phyloP scores from a whole-genome alignment of 2,113 vertebrate species.

The Terrapene triunguis region DNA sequence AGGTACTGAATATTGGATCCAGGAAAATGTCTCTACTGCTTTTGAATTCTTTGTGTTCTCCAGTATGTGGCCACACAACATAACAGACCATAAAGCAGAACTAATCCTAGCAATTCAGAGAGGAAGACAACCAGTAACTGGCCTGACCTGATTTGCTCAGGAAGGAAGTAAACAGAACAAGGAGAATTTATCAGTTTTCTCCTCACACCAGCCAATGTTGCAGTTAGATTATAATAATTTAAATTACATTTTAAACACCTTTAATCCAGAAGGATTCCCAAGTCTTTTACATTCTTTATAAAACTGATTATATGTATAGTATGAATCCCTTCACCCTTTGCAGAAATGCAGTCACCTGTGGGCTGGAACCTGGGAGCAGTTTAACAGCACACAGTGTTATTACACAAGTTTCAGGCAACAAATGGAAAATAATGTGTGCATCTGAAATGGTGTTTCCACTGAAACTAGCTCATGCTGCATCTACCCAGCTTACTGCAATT shows the following conservation, averaged over 20 bases:
- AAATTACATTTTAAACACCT: neutral
- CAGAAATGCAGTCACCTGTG: neutral
- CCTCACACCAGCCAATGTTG: neutral
- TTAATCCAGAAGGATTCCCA: neutral
- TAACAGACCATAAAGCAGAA: neutral
- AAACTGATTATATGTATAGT: neutral
- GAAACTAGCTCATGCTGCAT: neutral
- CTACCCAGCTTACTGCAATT: neutral
- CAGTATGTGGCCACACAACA: accelerated
- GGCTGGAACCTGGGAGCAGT: neutral
- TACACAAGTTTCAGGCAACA: neutral
- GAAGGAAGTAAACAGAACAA: neutral
- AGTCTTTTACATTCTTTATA: neutral
- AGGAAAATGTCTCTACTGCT: neutral
- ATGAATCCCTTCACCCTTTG: neutral
- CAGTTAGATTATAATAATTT: neutral
- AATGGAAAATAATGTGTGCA: neutral
- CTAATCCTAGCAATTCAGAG: neutral
- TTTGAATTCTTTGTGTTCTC: neutral
- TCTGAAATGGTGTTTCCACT: neutral
- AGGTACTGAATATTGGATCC: neutral
- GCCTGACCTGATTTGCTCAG: neutral
- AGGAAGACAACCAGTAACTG: neutral
- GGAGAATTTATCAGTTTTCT: neutral
- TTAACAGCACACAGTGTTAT: accelerated